Conservation (phyloP, 2,113 vertebrate genomes). For the Fulmarus glacialis region DNA sequence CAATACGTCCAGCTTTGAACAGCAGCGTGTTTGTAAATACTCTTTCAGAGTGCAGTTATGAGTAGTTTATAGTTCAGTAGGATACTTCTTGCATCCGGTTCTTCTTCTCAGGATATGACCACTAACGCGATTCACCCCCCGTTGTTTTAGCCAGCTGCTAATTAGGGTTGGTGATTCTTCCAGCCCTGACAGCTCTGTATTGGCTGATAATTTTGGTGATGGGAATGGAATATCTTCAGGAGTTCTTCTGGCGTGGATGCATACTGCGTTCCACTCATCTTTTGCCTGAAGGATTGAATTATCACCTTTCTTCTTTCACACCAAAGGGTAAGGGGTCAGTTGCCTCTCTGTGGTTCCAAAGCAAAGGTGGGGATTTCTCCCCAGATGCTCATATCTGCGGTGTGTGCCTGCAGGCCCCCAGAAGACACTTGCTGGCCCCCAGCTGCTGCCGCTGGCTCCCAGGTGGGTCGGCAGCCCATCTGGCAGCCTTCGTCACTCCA, state of each 20-base stretch:
- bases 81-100: neutral
- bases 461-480: neutral
- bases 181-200: neutral
- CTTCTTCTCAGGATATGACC: neutral
- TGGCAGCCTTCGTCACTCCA: neutral
- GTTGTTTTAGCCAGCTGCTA: neutral
- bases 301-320: neutral
- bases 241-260: neutral
- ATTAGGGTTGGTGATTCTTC: neutral
- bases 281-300: neutral
- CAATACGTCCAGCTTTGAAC: neutral
- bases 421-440: neutral
- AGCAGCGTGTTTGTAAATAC: constrained; percentile 1
- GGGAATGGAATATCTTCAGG: neutral
- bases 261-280: neutral
- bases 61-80: neutral
- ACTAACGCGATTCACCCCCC: neutral
- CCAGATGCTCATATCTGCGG: neutral
- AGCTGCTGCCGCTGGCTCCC: neutral
- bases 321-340: neutral
- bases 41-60: neutral
- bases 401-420: neutral
- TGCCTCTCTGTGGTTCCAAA: neutral
- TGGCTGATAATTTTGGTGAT: neutral
- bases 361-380: neutral